Evolutionary conservation across 2,113 vertebrate genomes (phyloP).

Genomic region (Brachypteracias leptosomus): DNA sequence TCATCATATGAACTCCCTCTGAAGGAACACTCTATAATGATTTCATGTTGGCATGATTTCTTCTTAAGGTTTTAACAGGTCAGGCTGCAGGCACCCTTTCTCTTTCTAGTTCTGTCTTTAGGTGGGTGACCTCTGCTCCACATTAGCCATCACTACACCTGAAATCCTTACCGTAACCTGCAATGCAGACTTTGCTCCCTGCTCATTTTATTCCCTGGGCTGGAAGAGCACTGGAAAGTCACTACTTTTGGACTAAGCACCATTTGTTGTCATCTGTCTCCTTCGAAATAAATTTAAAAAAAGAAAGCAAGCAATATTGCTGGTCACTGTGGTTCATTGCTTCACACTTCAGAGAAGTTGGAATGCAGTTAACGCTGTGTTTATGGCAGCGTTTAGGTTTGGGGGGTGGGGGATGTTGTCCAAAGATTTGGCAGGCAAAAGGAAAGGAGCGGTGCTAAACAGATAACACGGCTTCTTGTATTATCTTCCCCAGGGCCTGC

Average conservation of each 20-base stretch:
- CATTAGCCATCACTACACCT: background rate
- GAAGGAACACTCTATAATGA: background rate
- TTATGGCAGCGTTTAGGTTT: background rate
- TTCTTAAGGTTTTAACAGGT: background rate
- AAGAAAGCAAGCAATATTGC: background rate
- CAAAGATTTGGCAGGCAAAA: slow-evolving; percentile 6
- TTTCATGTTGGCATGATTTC: background rate
- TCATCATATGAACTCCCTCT: background rate
- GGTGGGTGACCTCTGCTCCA: background rate
- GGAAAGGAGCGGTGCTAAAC: background rate
- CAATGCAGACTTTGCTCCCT: background rate
- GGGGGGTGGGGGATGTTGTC: background rate
- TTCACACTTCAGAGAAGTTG: background rate
- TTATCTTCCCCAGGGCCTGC: background rate
- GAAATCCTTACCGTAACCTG: background rate
- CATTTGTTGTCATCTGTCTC: background rate
- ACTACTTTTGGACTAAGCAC: background rate
- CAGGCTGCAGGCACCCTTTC: background rate
- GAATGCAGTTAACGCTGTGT: background rate
- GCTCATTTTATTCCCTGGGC: background rate
- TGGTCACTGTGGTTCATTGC: background rate
- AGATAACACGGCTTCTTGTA: background rate
- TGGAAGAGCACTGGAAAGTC: background rate
- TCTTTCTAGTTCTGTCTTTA: background rate
- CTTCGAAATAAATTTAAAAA: background rate